Percentiles rank a stretch among this genome's conserved stretches.
phyloP scores from a whole-genome alignment of 1,140 invertebrate species.

The Zaprionus vittiger region DNA sequence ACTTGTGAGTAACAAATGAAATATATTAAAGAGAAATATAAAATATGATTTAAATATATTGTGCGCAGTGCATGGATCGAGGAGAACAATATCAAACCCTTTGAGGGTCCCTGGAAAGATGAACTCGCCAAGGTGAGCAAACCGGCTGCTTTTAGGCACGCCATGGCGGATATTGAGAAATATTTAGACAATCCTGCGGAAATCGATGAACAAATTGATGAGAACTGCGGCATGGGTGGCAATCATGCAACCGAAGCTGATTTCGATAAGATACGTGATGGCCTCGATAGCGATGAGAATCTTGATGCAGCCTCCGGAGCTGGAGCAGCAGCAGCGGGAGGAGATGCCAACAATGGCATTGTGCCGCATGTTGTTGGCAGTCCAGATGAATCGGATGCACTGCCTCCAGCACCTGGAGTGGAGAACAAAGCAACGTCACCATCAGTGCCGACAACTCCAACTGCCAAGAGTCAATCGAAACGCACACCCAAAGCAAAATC shows the following conservation, averaged over 20 bases:
- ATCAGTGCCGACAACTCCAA: conserved; percentile 50
- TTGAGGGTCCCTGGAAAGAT: conserved; percentile 91
- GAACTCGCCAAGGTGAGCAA: conserved; percentile 92
- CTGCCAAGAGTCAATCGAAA: conserved; percentile 56
- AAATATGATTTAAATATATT: background rate
- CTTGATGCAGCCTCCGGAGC: conserved; percentile 64
- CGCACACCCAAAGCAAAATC: conserved; percentile 78
- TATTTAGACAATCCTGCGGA: conserved; percentile 90
- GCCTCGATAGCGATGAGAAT: conserved; percentile 85
- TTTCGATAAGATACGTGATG: conserved; percentile 89
- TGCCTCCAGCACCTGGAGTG: background rate
- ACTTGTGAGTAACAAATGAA: conserved; percentile 91
- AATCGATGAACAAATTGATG: conserved; percentile 84
- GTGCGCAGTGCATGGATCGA: conserved; percentile 94
- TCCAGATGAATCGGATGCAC: conserved; percentile 59
- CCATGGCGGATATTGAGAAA: conserved; percentile 93
- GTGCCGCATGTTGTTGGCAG: conserved; percentile 71
- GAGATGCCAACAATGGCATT: conserved; percentile 64
- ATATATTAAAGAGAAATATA: background rate
- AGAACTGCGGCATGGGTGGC: conserved; percentile 59
- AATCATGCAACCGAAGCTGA: conserved; percentile 86
- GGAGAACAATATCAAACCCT: conserved; percentile 93
- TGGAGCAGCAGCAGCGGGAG: conserved; percentile 29
- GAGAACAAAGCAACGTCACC: conserved; percentile 51
- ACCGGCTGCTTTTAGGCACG: conserved; percentile 92